Percentiles rank a stretch among this genome's conserved stretches.
phyloP scores from a whole-genome alignment of 2,113 vertebrate genomes.

The Mobula birostris region DNA sequence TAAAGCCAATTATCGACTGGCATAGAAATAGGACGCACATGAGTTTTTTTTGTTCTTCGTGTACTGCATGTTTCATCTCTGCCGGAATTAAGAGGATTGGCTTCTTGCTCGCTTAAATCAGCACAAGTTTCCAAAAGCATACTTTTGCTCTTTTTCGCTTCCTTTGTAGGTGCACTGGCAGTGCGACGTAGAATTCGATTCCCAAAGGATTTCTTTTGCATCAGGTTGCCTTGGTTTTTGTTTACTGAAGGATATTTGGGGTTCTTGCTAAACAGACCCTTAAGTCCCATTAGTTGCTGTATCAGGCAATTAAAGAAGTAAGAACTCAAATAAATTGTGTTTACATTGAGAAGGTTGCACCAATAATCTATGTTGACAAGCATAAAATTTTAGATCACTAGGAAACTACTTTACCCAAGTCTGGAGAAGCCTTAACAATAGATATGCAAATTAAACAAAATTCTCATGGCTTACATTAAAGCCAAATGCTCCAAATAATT shows the following conservation, averaged over 20 bases:
- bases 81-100: conserved; percentile 47
- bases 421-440: background rate
- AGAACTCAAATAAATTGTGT: background rate
- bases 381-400: too few relatives aligned
- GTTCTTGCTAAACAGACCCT: conserved; percentile 79
- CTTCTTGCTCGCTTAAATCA: conserved; percentile 62
- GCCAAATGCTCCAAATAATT: background rate
- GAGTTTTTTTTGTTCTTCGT: conserved; percentile 55
- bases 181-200: conserved; percentile 85
- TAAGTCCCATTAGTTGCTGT: conserved; percentile 82
- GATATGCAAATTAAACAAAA: background rate
- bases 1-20: conserved; percentile 78
- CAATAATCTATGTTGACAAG: background rate
- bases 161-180: conserved; percentile 88
- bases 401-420: too few relatives aligned
- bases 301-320: conserved; percentile 53
- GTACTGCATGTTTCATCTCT: conserved; percentile 52
- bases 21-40: conserved; percentile 80
- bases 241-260: conserved; percentile 69
- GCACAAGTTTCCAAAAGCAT: conserved; percentile 63
- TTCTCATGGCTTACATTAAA: background rate
- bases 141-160: conserved; percentile 89
- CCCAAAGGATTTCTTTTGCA: conserved; percentile 77
- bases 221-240: conserved; percentile 49
- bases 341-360: background rate